Evolutionary conservation across 2,113 vertebrate species (phyloP).

Genomic region (Heteronetta atricapilla): DNA sequence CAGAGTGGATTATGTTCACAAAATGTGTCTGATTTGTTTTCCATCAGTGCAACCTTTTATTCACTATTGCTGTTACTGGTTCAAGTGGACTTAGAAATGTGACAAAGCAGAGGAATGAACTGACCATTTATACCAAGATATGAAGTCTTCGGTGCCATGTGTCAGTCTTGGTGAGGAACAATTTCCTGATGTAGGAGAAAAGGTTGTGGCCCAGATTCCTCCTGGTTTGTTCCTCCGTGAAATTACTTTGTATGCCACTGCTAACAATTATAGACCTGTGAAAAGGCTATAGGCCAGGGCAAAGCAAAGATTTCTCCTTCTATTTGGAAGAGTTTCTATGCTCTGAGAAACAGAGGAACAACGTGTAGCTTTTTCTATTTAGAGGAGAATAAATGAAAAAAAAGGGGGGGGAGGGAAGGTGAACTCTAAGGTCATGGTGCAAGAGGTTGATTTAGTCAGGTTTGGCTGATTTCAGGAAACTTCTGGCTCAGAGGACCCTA

Average conservation of each 20-base stretch:
- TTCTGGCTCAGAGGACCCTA: neutral
- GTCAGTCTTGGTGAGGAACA: neutral
- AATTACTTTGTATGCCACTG: neutral
- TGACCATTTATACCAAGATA: neutral
- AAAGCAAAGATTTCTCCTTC: neutral
- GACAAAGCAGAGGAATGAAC: neutral
- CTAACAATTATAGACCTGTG: neutral
- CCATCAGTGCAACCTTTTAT: neutral
- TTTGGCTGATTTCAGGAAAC: neutral
- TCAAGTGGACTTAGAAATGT: neutral
- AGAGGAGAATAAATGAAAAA: neutral
- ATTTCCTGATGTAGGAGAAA: neutral
- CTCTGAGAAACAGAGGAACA: neutral
- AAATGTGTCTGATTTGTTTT: neutral
- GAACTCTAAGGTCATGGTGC: accelerated
- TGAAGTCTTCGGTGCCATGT: neutral
- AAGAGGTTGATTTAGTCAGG: neutral
- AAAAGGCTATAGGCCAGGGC: neutral
- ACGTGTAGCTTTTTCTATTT: accelerated
- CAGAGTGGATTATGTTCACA: neutral
- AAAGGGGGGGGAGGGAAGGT: neutral
- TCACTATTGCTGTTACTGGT: neutral
- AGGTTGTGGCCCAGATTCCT: neutral
- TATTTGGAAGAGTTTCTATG: neutral
- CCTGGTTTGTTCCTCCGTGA: neutral